Percentiles rank a stretch among this genome's conserved stretches.
These are phyloP conservation scores for Aricia agestis DNA, from an alignment of 1,140 invertebrate species.

Conservation along the genomic window DNA sequence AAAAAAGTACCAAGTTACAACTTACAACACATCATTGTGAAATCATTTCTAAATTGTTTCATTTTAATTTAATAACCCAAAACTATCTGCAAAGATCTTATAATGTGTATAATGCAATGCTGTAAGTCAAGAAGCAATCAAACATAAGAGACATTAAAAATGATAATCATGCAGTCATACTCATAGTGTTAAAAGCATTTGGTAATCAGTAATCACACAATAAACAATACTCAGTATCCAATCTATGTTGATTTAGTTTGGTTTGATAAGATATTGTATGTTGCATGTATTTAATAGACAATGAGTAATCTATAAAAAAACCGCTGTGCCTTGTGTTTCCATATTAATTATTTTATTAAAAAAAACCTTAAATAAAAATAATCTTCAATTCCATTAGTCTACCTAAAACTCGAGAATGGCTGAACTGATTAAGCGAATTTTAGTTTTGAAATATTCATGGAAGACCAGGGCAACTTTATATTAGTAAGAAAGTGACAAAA, in stretches of 20 bases:
- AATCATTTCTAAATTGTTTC: no score
- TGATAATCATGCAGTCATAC: background rate
- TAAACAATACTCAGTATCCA: background rate
- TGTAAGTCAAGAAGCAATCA: background rate
- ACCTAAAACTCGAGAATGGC: no score
- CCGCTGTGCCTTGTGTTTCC: background rate
- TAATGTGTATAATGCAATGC: no score
- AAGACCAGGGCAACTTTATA: no score
- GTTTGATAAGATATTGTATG: background rate
- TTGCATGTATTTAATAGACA: background rate
- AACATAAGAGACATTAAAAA: background rate
- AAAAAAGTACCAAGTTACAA: no score
- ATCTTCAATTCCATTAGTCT: background rate
- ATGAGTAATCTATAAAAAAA: background rate
- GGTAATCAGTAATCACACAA: slow-evolving; percentile 17
- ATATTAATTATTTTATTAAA: background rate
- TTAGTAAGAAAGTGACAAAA: no score
- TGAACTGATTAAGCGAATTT: no score
- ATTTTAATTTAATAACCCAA: no score
- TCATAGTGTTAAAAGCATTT: background rate
- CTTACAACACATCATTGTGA: no score
- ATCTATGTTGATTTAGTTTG: background rate
- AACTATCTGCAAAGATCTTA: no score
- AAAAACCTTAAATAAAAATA: background rate
- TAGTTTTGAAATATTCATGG: no score